Evolutionary conservation across 1,140 invertebrate genomes (phyloP).

Genomic region (Eupeodes corollae): DNA sequence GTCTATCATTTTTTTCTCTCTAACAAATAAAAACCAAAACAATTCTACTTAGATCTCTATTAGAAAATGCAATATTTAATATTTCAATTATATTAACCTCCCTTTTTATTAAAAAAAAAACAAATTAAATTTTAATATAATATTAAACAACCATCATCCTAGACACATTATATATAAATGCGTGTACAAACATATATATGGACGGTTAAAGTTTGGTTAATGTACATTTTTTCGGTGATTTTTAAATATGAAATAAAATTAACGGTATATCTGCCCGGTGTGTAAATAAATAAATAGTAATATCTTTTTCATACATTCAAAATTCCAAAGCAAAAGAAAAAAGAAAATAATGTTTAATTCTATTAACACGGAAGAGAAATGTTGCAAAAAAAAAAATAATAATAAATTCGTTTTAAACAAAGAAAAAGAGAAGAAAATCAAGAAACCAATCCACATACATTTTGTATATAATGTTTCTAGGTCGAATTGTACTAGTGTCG

Average conservation of each 20-base stretch:
- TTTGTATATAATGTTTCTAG: conserved; percentile 38
- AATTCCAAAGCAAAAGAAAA: conserved; percentile 12
- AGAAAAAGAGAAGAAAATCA: conserved; percentile 6
- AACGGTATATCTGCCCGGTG: background rate
- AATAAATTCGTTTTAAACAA: conserved; percentile 6
- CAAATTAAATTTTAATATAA: no score
- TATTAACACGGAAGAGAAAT: background rate
- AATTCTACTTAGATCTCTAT: conserved; percentile 13
- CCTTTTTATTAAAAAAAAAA: conserved; percentile 2
- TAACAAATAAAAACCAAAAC: background rate
- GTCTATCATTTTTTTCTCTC: no score
- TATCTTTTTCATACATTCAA: background rate
- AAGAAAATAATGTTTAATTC: conserved; percentile 1
- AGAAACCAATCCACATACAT: conserved; percentile 15
- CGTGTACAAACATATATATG: conserved; percentile 23
- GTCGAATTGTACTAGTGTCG: conserved; percentile 27
- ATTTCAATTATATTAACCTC: no score
- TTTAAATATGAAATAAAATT: background rate
- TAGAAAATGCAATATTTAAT: no score
- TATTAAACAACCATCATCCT: conserved; percentile 6
- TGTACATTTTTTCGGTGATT: background rate
- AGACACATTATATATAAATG: conserved; percentile 38
- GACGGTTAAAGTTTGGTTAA: no score
- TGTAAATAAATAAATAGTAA: conserved; percentile 2
- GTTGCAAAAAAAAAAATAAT: conserved; percentile 7